These are phyloP conservation scores for Tragelaphus eurycerus DNA, from an alignment of 2,797 vertebrate species.

Conservation along the genomic window DNA sequence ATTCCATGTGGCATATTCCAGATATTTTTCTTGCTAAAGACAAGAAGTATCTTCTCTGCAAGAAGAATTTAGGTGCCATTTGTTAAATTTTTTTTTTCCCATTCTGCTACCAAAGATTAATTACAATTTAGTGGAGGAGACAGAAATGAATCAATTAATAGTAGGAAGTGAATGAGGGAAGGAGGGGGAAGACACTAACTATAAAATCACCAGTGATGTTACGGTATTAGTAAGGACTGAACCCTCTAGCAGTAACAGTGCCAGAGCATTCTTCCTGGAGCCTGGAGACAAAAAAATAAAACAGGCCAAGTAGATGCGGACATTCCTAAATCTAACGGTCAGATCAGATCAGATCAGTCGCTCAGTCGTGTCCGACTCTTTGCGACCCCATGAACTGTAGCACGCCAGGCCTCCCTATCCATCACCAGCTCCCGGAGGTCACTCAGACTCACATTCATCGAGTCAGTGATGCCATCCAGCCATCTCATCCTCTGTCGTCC, in stretches of 20 bases:
- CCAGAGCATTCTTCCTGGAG: background rate
- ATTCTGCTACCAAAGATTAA: background rate
- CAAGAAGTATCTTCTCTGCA: background rate
- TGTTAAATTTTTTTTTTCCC: background rate
- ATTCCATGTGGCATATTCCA: background rate
- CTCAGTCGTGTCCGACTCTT: too few species aligned
- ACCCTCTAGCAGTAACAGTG: background rate
- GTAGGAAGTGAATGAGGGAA: background rate
- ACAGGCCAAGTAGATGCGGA: background rate
- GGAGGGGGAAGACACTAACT: background rate
- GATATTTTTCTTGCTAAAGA: background rate
- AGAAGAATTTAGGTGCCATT: background rate
- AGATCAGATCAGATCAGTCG: too few species aligned
- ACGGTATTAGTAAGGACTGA: background rate
- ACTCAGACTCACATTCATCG: too few species aligned
- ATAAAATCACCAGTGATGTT: background rate
- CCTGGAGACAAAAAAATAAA: background rate
- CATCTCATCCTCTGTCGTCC: too few species aligned
- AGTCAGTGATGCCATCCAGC: too few species aligned
- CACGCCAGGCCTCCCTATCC: too few species aligned
- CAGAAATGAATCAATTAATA: slow-evolving; percentile 5
- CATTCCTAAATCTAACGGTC: background rate
- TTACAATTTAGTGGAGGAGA: background rate
- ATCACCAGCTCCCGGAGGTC: too few species aligned
- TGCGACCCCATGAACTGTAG: too few species aligned